Evolutionary conservation across 2,888 invertebrate genomes (phyloP).

Genomic region (Dusona sp.): DNA sequence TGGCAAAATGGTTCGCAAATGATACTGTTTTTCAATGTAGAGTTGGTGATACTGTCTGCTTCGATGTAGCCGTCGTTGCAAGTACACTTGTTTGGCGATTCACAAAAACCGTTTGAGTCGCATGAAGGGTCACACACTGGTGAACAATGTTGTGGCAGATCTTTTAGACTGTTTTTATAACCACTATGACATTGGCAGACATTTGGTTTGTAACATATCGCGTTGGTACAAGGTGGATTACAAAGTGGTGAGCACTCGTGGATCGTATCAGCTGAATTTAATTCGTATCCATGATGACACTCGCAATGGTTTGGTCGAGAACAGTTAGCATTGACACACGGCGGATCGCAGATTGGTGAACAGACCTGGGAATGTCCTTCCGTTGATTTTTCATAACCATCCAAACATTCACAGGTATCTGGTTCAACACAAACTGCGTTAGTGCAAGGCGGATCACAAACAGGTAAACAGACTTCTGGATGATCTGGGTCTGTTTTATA

Average conservation of each 20-base stretch:
- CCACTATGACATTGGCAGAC: slow-evolving; percentile 20
- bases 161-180: neutral
- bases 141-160: neutral
- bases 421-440: slow-evolving; percentile 33
- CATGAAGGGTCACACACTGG: slow-evolving; percentile 38
- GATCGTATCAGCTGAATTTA: neutral
- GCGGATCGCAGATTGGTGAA: slow-evolving; percentile 40
- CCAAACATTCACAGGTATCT: slow-evolving; percentile 27
- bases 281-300: slow-evolving; percentile 20
- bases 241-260: slow-evolving; percentile 29
- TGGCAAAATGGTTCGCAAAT: slow-evolving; percentile 47
- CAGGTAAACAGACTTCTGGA: slow-evolving; percentile 15
- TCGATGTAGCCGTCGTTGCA: slow-evolving; percentile 36
- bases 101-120: slow-evolving; percentile 24
- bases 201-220: slow-evolving; percentile 9
- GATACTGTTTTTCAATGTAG: neutral
- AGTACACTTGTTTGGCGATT: slow-evolving; percentile 21
- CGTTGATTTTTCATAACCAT: neutral
- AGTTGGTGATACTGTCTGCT: neutral
- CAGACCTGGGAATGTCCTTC: slow-evolving; percentile 13
- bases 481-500: slow-evolving; percentile 5
- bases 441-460: slow-evolving; percentile 36
- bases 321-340: slow-evolving; percentile 27
- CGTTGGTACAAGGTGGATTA: slow-evolving; percentile 20
- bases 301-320: slow-evolving; percentile 26